Evolutionary conservation across 2,888 invertebrate genomes (phyloP).

Genomic region (Miltochrista miniata): DNA sequence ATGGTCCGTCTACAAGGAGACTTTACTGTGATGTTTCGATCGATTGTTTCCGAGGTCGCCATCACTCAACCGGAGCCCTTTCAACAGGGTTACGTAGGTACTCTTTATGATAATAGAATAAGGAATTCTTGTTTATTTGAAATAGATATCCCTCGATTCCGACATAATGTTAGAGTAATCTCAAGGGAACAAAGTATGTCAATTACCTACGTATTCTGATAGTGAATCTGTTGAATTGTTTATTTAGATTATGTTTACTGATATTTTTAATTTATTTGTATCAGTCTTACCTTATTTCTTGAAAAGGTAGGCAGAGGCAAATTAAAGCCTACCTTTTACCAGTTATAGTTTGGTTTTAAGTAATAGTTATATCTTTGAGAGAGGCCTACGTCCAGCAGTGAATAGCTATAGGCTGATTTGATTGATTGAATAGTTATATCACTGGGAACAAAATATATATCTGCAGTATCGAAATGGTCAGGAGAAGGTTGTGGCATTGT

Average conservation of each 20-base stretch:
- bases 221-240: not conserved
- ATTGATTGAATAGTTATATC: too few relatives aligned
- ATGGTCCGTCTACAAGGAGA: not conserved
- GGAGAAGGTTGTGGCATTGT: too few relatives aligned
- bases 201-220: constrained; percentile 3
- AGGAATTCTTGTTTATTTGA: constrained; percentile 26
- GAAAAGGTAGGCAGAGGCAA: too few relatives aligned
- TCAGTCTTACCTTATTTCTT: too few relatives aligned
- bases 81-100: constrained; percentile 1
- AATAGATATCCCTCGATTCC: constrained; percentile 21
- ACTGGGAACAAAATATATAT: too few relatives aligned
- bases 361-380: too few relatives aligned
- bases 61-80: not conserved
- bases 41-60: not conserved
- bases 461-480: too few relatives aligned
- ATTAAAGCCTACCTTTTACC: too few relatives aligned
- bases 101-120: constrained; percentile 24
- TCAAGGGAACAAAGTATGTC: constrained; percentile 5
- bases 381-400: too few relatives aligned
- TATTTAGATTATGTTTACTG: not conserved
- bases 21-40: not conserved
- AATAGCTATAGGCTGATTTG: too few relatives aligned
- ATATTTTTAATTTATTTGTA: too few relatives aligned
- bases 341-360: too few relatives aligned
- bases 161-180: constrained; percentile 9